Evolutionary conservation across 2,888 invertebrate species (phyloP), one percentile per base, ranked within the genome.

Genomic region (Chymomyza procnemis): DNA sequence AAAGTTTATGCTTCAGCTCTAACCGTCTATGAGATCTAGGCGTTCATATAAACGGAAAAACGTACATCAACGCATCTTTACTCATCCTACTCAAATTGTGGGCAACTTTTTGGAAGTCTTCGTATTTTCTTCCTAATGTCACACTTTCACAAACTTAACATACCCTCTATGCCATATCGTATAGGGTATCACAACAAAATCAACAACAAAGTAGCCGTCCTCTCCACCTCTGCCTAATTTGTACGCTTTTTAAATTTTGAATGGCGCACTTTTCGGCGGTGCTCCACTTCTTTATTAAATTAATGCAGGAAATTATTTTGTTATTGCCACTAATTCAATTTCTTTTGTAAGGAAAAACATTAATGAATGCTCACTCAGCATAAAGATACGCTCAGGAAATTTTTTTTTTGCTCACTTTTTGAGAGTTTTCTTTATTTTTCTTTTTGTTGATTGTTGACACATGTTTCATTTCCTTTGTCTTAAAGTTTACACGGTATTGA

Each of bases 181-280:
- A n/a, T n/a, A n/a, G n/a, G n/a, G n/a, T n/a, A n/a, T n/a, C 4
- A 22, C 22, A 22, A 22, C 22, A 26, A 26, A n/a, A n/a, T n/a
- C 26, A 26, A 5, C 26, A 26, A 26, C 26, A 41, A 41, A 41
- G 34, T 12, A 12, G 12, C 34, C 3, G 34, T 41, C 34, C 12
- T 9, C 4, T 4, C 12, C n/a, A n/a, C n/a, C n/a, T n/a, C 34
- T 21, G 56, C 19, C 22, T 18, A 16, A 14, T 61, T 56, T 14
- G 57, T 50, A 1, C 18, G 59, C 14, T 55, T 21, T 65, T 52
- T 12, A 52, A 60, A 60, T n/a, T 70, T 70, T 65, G 60, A 58
- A 34, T 63, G 59, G 65, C 65, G 41, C 60, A 66, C 62, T 56
- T 66, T 59, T 34, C 50, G 41, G 46, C 50, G 41, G 46, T 21